These are phyloP conservation scores for Boleophthalmus pectinirostris DNA, from an alignment of 2,113 vertebrate species.

Conservation along the genomic window DNA sequence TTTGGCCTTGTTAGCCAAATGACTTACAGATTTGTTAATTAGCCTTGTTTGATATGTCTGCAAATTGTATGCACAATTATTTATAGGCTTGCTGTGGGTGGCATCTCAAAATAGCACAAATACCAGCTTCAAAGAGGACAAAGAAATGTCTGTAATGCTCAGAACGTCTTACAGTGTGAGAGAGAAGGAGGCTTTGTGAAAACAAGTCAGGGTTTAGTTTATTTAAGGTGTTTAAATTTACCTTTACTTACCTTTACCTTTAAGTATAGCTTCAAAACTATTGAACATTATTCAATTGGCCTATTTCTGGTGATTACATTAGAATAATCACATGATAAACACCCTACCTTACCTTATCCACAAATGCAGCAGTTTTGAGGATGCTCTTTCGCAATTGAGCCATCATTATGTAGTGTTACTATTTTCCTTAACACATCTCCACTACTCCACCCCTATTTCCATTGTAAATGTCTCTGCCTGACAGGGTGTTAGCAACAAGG, in stretches of 20 bases:
- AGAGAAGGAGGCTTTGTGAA: not conserved
- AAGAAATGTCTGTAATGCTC: not conserved
- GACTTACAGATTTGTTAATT: not conserved
- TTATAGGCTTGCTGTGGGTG: constrained; percentile 9
- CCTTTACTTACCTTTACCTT: not conserved
- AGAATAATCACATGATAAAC: no score
- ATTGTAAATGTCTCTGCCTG: no score
- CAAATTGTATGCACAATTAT: not conserved
- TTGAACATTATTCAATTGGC: no score
- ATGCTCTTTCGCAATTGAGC: no score
- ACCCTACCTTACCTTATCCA: no score
- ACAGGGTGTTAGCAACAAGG: no score
- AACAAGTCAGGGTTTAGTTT: not conserved
- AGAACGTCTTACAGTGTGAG: not conserved
- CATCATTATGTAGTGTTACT: no score
- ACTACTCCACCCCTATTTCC: no score
- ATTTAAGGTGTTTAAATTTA: not conserved
- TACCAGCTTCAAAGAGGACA: not conserved
- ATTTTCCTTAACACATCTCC: no score
- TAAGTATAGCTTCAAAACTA: no score
- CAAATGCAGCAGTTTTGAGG: no score
- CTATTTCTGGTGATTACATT: no score
- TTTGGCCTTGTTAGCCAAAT: not conserved
- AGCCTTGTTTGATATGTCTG: not conserved
- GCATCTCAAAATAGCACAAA: constrained; percentile 9